Evolutionary conservation across 2,888 invertebrate species (phyloP).

Genomic region (Prosapia bicincta): DNA sequence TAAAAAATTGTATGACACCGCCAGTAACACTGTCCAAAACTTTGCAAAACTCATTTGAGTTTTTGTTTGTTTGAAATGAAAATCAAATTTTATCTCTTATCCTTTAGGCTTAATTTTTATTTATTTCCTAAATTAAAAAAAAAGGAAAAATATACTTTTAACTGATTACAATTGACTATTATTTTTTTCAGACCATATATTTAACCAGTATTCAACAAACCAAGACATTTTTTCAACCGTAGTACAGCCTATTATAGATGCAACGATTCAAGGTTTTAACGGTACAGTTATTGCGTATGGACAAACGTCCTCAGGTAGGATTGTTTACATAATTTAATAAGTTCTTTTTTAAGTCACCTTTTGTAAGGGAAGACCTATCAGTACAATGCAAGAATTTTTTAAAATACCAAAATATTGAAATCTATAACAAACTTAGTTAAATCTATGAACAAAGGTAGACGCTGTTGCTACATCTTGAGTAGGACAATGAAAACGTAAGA

Average conservation of each 20-base stretch:
- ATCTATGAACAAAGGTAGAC: too few relatives aligned
- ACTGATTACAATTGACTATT: slow-evolving; percentile 8
- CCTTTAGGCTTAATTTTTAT: too few relatives aligned
- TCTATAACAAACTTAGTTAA: too few relatives aligned
- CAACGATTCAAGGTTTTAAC: slow-evolving; percentile 71
- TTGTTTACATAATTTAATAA: not conserved
- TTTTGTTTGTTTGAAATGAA: slow-evolving; percentile 30
- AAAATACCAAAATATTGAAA: not conserved
- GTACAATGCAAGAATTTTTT: too few relatives aligned
- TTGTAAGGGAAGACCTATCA: not conserved
- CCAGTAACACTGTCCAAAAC: not conserved
- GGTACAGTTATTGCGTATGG: slow-evolving; percentile 91
- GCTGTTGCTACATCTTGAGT: too few relatives aligned
- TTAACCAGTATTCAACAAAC: slow-evolving; percentile 57
- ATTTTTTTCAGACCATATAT: slow-evolving; percentile 65
- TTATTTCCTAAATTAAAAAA: not conserved
- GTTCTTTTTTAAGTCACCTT: not conserved
- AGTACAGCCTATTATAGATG: slow-evolving; percentile 67
- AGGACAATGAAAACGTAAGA: too few relatives aligned
- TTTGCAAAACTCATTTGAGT: slow-evolving; percentile 29
- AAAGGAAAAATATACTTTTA: too few relatives aligned
- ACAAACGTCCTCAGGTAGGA: slow-evolving; percentile 77
- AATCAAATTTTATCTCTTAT: too few relatives aligned
- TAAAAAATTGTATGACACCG: too few relatives aligned
- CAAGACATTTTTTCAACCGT: slow-evolving; percentile 61